phyloP scores from a whole-genome alignment of 1,140 invertebrate genomes.

The Phthorimaea operculella region DNA sequence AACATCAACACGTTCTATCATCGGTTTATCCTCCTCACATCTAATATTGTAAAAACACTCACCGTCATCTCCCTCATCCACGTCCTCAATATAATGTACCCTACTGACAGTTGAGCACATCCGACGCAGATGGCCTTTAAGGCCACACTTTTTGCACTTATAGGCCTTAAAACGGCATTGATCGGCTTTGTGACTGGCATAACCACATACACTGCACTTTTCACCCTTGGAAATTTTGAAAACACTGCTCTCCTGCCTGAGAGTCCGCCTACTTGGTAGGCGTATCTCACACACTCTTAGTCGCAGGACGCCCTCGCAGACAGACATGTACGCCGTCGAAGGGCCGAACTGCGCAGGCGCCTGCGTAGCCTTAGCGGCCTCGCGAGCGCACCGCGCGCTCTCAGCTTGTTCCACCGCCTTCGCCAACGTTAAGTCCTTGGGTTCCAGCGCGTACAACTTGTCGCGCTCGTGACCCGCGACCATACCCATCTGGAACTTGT shows the following conservation, averaged over 20 bases:
- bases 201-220: conserved; percentile 9
- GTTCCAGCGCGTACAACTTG: conserved; percentile 7
- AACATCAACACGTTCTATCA: background rate
- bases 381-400: conserved; percentile 1
- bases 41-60: conserved; percentile 8
- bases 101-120: conserved; percentile 1
- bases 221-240: background rate
- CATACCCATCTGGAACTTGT: conserved; percentile 7
- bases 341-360: background rate
- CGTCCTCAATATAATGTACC: conserved; percentile 9
- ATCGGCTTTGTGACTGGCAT: conserved; percentile 2
- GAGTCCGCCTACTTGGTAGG: too few relatives aligned
- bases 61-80: conserved; percentile 9
- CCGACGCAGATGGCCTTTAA: conserved; percentile 7
- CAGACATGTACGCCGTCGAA: background rate
- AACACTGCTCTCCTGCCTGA: background rate
- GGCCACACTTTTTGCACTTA: conserved; percentile 11
- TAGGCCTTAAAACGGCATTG: conserved; percentile 10
- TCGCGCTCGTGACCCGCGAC: conserved; percentile 7
- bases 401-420: conserved; percentile 9
- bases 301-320: too few relatives aligned
- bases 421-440: background rate
- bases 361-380: background rate
- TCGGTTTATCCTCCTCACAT: conserved; percentile 4
- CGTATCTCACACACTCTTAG: too few relatives aligned